phyloP scores from a whole-genome alignment of 2,113 vertebrate genomes.

The Lepus americanus region DNA sequence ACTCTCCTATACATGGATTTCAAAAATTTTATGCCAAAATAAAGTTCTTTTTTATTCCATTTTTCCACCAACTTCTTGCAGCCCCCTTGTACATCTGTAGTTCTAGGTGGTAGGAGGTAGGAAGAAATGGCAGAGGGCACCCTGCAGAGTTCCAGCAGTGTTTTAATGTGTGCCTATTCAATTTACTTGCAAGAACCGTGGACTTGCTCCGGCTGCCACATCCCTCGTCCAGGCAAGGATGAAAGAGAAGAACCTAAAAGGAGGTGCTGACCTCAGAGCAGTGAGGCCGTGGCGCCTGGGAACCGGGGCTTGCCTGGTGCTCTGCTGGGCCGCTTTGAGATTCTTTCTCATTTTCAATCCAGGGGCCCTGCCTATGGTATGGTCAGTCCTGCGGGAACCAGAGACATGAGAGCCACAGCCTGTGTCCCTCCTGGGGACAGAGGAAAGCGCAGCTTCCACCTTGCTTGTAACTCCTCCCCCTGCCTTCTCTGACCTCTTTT shows the following conservation, averaged over 20 bases:
- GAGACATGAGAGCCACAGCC: neutral
- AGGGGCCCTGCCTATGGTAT: neutral
- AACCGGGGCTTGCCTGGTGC: neutral
- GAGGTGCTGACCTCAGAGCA: neutral
- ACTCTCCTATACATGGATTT: too few species aligned
- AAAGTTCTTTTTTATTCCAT: too few species aligned
- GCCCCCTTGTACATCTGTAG: neutral
- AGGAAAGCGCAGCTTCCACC: neutral
- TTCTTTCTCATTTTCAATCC: neutral
- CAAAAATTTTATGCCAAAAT: too few species aligned
- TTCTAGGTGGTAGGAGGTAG: neutral
- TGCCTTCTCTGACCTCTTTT: neutral
- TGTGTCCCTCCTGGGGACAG: neutral
- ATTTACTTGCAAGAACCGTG: rapidly evolving
- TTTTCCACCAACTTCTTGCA: too few species aligned
- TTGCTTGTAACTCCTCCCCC: neutral
- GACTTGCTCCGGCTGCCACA: too few species aligned
- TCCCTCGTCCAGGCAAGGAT: neutral
- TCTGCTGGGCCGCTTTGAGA: neutral
- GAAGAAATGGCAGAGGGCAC: neutral
- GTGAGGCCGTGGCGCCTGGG: neutral
- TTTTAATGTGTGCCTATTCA: neutral
- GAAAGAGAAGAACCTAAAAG: neutral
- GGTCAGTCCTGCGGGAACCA: rapidly evolving
- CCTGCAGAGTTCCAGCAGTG: neutral